These are phyloP conservation scores for Danio albolineatus DNA, from an alignment of 2,797 vertebrate genomes.

Conservation along the genomic window DNA sequence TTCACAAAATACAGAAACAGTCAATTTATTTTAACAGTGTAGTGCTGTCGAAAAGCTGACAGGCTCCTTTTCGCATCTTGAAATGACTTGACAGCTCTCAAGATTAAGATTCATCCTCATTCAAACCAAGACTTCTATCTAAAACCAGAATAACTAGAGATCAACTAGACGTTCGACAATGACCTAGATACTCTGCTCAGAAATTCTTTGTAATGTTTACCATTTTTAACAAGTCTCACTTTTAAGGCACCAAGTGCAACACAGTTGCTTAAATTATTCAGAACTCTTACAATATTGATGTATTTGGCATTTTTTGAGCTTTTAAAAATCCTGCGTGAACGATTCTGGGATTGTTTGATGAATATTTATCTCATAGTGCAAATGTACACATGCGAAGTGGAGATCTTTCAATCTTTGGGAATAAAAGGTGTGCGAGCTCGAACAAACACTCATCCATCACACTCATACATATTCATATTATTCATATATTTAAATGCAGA, in stretches of 20 bases:
- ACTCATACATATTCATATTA: background rate
- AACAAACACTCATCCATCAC: conserved; percentile 15
- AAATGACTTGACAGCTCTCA: too few relatives aligned
- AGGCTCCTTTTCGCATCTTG: too few relatives aligned
- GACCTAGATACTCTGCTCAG: background rate
- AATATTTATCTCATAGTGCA: conserved; percentile 35
- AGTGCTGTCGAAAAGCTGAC: too few relatives aligned
- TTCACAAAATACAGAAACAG: too few relatives aligned
- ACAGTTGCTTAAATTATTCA: conserved; percentile 27
- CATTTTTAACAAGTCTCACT: conserved; percentile 23
- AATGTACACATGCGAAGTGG: background rate
- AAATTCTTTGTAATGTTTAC: conserved; percentile 6
- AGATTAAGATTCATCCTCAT: background rate
- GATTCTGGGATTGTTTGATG: conserved; percentile 17
- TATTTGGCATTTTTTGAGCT: conserved; percentile 34
- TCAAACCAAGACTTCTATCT: conserved; percentile 17
- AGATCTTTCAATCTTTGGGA: background rate
- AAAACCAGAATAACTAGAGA: background rate
- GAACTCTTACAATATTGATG: conserved; percentile 32
- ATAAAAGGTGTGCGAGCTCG: background rate
- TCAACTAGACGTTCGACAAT: conserved; percentile 5
- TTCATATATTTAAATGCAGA: conserved; percentile 4
- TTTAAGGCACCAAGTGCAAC: conserved; percentile 24
- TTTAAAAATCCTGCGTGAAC: conserved; percentile 19
- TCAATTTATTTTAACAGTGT: too few relatives aligned